Evolutionary conservation across 2,797 vertebrate species (phyloP), one percentile per base, ranked within the genome.

Genomic region (Pseudocheirus occidentalis): DNA sequence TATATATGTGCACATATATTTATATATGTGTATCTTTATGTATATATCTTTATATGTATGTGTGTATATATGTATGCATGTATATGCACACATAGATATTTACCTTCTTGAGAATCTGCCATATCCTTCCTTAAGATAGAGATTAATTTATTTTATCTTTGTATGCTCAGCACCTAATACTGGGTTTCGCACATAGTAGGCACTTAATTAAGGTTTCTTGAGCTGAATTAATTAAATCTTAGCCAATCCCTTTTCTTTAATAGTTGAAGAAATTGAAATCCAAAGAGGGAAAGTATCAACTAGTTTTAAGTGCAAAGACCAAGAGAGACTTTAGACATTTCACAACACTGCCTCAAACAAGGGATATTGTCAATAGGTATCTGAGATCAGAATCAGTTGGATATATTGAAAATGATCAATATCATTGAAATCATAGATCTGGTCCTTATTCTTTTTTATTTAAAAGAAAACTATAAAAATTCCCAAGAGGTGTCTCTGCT

Each of bases 1-100:
- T 5, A 16, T 11, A 34, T 5, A 14, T 4, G 4, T 5, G 1
- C 0, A 34, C 5, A 13, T 13, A 34, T 59, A 13, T 31, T 10
- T 31, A 13, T 31, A 31, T 31, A 4, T 14, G 28, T 11, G 13
- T 34, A 12, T 31, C 9, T 12, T 2, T 59, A 59, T 55, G 55
- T 55, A 56, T 31, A 34, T 31, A 59, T 13, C 3, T 62, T 34
- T 31, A 31, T 31, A 34, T 31, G 13, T 1, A 14, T 11, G 16
- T 55, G 14, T 18, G 55, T 21, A 58, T 9, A 27, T 27, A 57
- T 28, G 24, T 57, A 57, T 57, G 56, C 27, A 57, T 57, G 24
- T 57, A 28, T 57, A 9, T 57, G 24, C 1, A 28, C 21, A 21
- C 56, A 28, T 62, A 62, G 10, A 13, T 62, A 34, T 66, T 66